Evolutionary conservation across 2,888 invertebrate genomes (phyloP), one percentile per base, ranked within the genome.

Genomic region (Nemoura dubitans): DNA sequence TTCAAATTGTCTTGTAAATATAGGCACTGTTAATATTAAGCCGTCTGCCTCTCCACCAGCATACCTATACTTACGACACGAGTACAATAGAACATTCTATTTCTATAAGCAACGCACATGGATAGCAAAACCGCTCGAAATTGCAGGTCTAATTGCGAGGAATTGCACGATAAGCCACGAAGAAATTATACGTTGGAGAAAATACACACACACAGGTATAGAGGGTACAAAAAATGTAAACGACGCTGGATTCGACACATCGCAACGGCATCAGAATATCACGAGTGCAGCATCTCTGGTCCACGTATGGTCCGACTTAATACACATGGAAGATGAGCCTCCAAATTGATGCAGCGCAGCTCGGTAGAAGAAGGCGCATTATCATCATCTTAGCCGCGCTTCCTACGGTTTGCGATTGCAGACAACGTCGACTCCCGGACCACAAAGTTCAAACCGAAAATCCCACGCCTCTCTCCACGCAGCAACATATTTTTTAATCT

Each of bases 41-140:
- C 36, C 3, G 36, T 3, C 36, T 36, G 36, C 59, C 59, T 59
- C 21, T 59, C 36, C 5, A 21, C 59, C 16, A n/a, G 59, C 10
- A 59, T 3, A 10, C 59, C 59, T 59, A 59, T 59, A 59, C 59
- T 59, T 59, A 59, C 21, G 16, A 16, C 3, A 36, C 36, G 59
- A 59, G 59, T 59, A 59, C 59, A 59, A 59, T 59, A 59, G 59
- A 59, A 59, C 59, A 59, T 59, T 59, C 59, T 59, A 59, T 59
- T 59, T 59, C 59, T 59, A 59, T 59, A 21, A 21, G 59, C 21
- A 59, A 59, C 14, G 59, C 21, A n/a, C n/a, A 59, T 16, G 59
- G 14, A 10, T 21, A 21, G 14, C 3, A 21, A 59, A 59, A 21
- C 59, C 6, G 59, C 59, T 59, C 16, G 5, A 59, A 59, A 59